phyloP scores from a whole-genome alignment of 2,113 vertebrate genomes.

The Macaca fascicularis region DNA sequence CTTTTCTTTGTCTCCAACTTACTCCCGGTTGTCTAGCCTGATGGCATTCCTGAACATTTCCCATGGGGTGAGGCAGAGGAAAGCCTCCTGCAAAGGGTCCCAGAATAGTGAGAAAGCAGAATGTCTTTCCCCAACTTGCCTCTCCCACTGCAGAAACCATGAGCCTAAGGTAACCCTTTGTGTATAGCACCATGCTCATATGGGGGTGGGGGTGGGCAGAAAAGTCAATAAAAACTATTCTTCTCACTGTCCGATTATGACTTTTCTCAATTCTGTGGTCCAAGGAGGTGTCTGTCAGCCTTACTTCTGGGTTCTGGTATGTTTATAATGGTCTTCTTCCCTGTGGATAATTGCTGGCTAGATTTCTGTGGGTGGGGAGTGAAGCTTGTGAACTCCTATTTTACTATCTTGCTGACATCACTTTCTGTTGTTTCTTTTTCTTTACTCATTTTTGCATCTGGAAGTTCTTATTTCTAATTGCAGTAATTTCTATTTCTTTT shows the following conservation, averaged over 20 bases:
- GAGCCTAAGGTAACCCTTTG: not conserved
- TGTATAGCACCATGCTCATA: not conserved
- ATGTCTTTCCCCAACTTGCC: not conserved
- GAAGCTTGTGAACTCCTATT: not conserved
- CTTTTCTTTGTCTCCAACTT: not conserved
- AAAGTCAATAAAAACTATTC: not conserved
- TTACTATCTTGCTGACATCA: not conserved
- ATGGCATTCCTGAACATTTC: not conserved
- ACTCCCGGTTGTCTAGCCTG: not conserved
- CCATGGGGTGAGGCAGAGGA: not conserved
- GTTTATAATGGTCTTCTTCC: not conserved
- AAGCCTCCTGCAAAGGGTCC: not conserved
- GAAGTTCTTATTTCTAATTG: not conserved
- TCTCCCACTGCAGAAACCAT: not conserved
- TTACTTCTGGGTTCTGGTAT: not conserved
- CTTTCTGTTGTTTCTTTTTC: not conserved
- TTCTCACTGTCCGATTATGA: not conserved
- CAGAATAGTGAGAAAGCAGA: not conserved
- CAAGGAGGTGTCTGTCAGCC: not conserved
- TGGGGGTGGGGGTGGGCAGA: not conserved
- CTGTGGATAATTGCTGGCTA: not conserved
- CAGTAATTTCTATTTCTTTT: not conserved
- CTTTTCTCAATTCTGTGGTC: not conserved
- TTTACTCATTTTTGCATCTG: not conserved
- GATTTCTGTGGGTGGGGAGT: not conserved